Conservation (phyloP, 2,797 vertebrate species). For the Gymnothorax javanicus region DNA sequence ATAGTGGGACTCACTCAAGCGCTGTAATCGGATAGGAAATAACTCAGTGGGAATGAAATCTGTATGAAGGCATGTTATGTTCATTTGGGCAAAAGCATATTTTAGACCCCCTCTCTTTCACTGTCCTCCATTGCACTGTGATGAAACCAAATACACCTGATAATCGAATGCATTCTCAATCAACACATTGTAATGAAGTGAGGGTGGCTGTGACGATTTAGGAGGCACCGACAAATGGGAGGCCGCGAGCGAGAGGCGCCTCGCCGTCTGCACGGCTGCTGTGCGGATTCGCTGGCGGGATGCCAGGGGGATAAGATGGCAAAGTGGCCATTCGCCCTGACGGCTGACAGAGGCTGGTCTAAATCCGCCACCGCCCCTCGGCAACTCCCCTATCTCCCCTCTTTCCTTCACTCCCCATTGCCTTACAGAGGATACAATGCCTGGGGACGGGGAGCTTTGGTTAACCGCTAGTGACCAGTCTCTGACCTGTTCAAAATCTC, state of each 20-base stretch:
- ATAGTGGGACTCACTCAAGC: conserved; percentile 5
- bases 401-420: background rate
- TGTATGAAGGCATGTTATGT: conserved; percentile 12
- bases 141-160: conserved; percentile 40
- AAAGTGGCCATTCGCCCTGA: conserved; percentile 52
- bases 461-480: conserved; percentile 17
- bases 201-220: conserved; percentile 57
- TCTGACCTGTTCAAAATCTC: conserved; percentile 22
- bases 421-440: conserved; percentile 45
- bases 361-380: conserved; percentile 56
- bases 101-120: background rate
- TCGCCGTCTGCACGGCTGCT: conserved; percentile 50
- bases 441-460: conserved; percentile 47
- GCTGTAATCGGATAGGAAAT: conserved; percentile 12
- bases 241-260: conserved; percentile 42
- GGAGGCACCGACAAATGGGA: conserved; percentile 43
- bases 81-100: conserved; percentile 12
- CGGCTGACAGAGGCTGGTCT: conserved; percentile 64
- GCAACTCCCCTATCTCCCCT: conserved; percentile 49
- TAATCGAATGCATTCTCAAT: conserved; percentile 52
- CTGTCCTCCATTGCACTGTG: conserved; percentile 32
- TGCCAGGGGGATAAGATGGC: conserved; percentile 41
- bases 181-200: conserved; percentile 60
- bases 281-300: conserved; percentile 53
- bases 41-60: background rate